A percentile compares a stretch with the other conserved stretches of the same genome.
These are phyloP conservation scores for Tetheella fluctuosa DNA, from an alignment of 2,888 invertebrate species.

Conservation along the genomic window DNA sequence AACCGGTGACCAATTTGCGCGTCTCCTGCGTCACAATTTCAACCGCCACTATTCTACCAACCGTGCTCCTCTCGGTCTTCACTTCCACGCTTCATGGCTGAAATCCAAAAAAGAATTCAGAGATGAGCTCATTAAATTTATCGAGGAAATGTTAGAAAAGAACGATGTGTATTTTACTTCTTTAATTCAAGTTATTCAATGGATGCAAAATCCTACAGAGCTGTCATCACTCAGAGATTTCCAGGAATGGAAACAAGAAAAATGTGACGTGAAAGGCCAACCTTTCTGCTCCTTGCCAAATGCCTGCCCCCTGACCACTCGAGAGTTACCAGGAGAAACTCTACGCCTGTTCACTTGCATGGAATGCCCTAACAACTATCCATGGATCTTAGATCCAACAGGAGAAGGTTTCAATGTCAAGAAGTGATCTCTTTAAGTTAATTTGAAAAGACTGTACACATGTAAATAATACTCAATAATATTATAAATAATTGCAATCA, in stretches of 20 bases:
- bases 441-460: constrained; percentile 80
- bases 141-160: constrained; percentile 94
- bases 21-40: constrained; percentile 96
- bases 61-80: constrained; percentile 95
- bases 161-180: constrained; percentile 97
- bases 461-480: constrained; percentile 84
- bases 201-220: constrained; percentile 98
- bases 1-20: constrained; percentile 94
- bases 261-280: constrained; percentile 97
- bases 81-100: constrained; percentile 98
- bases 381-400: constrained; percentile 97
- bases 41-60: constrained; percentile 96
- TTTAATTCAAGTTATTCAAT: constrained; percentile 95
- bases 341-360: constrained; percentile 96
- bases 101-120: constrained; percentile 97
- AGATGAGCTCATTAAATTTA: constrained; percentile 95
- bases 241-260: constrained; percentile 96
- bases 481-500: constrained; percentile 66
- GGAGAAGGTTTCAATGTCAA: constrained; percentile 95
- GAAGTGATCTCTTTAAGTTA: constrained; percentile 86
- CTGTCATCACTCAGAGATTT: constrained; percentile 93
- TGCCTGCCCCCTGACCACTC: constrained; percentile 93
- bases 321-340: constrained; percentile 96
- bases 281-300: constrained; percentile 96
- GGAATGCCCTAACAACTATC: constrained; percentile 98